Evolutionary conservation across 30 jellyfish, hydroid and myxozoan genomes (phyloP), one percentile per base, ranked within the genome.

Genomic region (Aurelia sp.): DNA sequence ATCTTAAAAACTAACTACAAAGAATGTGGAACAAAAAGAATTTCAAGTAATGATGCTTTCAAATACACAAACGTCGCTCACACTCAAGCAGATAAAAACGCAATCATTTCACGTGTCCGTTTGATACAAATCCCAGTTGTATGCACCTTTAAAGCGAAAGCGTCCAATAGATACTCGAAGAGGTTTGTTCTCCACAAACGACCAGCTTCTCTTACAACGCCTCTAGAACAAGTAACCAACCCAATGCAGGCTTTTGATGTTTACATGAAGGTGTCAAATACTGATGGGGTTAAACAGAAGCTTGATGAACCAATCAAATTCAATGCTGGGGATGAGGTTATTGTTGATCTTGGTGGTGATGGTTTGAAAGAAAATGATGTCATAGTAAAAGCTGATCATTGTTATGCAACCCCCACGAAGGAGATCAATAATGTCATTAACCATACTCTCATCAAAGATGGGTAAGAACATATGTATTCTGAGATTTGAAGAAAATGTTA

Each of bases 341-440:
- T 69, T 21, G 82, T 87, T 53, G 90, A 87, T 4, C 59, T 87
- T 19, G 70, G 27, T 27, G 86, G 86, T 0, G 74, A 23, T 23
- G 78, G 84, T n/a, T 40, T 77, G 68, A 22, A 22, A 16, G 86
- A 77, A 27, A 76, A 87, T 53, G 62, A 71, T 22, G 22, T 76
- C 47, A 50, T 48, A 9, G 91, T 87, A 13, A 22, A 41, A 47
- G 88, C 80, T 6, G 86, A 78, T 33, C 19, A 71, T 33, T 87
- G 96, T 53, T 86, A 76, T 57, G 64, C 78, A 10, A 86, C 96
- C 13, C 96, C 96, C 4, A 48, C 90, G 18, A 61, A 67, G 22
- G 74, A 60, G 22, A 90, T 83, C 40, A 50, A 79, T 22, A 79
- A 69, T 51, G 40, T 21, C 12, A 60, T 79, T 1, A 65, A 79